Conservation (phyloP, 2,797 vertebrate genomes). For the Lutjanus campechanus region DNA sequence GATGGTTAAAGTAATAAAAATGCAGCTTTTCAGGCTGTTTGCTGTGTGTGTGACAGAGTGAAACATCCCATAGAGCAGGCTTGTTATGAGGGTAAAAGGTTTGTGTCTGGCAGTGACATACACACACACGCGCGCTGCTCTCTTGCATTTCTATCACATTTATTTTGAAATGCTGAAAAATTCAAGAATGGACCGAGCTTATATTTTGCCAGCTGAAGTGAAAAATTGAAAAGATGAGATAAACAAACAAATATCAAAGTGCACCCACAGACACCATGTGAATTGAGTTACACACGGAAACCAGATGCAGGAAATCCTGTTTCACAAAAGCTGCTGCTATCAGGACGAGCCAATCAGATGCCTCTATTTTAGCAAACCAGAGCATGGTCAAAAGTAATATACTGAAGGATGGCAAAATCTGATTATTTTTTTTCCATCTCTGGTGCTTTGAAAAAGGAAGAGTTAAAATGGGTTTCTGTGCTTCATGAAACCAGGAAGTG, state of each 20-base stretch:
- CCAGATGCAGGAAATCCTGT: conserved; percentile 66
- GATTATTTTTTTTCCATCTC: conserved; percentile 32
- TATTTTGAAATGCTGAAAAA: neutral
- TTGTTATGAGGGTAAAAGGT: conserved; percentile 47
- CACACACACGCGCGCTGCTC: neutral
- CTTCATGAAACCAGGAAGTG: conserved; percentile 57
- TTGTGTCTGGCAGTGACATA: conserved; percentile 52
- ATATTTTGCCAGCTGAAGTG: conserved; percentile 18
- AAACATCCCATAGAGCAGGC: conserved; percentile 33
- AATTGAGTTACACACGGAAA: conserved; percentile 63
- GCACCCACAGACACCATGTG: neutral
- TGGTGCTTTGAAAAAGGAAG: conserved; percentile 25
- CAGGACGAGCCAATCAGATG: conserved; percentile 50
- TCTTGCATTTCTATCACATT: conserved; percentile 5
- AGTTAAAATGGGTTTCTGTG: conserved; percentile 26
- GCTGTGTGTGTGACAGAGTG: conserved; percentile 1
- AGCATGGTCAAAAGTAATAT: conserved; percentile 34
- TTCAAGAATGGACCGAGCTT: neutral
- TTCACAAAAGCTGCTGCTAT: conserved; percentile 46
- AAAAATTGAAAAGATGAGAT: conserved; percentile 10
- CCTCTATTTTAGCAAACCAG: conserved; percentile 33
- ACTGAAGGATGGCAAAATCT: conserved; percentile 24
- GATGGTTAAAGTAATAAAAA: conserved; percentile 3
- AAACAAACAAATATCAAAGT: conserved; percentile 13
- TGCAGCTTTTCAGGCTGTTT: neutral